phyloP scores from a whole-genome alignment of 2,113 vertebrate genomes.

The Oreochromis niloticus region DNA sequence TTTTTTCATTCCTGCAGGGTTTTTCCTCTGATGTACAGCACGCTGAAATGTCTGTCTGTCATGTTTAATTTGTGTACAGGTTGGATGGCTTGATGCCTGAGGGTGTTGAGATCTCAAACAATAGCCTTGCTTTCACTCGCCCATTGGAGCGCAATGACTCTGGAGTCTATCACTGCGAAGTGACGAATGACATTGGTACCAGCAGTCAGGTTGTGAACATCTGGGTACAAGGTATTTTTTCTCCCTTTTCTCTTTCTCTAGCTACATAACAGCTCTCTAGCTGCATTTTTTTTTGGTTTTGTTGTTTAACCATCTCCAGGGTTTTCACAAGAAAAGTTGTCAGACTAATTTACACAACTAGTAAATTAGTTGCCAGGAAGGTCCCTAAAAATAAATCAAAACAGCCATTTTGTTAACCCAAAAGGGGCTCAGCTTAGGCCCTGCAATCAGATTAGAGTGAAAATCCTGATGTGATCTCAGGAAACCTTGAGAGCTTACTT shows the following conservation, averaged over 20 bases:
- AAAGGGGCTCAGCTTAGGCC: background rate
- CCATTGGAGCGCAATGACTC: constrained; percentile 87
- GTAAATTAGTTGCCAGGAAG: background rate
- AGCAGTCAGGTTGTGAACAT: constrained; percentile 82
- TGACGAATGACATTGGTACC: constrained; percentile 83
- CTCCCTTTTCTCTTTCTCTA: background rate
- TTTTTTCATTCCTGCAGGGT: background rate
- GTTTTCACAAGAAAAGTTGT: background rate
- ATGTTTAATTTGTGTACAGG: constrained; percentile 62
- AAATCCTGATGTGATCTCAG: background rate
- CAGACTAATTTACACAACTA: background rate
- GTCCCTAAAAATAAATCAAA: background rate
- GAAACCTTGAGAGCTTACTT: background rate
- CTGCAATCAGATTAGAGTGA: background rate
- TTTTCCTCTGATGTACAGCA: background rate
- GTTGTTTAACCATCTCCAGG: background rate
- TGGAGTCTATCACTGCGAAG: constrained; percentile 88
- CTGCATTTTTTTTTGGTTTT: background rate
- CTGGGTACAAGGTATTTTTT: constrained; percentile 81
- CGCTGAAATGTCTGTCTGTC: background rate
- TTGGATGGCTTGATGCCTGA: constrained; percentile 85
- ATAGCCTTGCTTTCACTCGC: constrained; percentile 82
- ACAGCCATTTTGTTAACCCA: background rate
- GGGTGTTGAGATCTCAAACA: constrained; percentile 80
- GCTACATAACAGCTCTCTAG: background rate